Conservation (phyloP, 2,113 vertebrate genomes). For the Okapia johnstoni region DNA sequence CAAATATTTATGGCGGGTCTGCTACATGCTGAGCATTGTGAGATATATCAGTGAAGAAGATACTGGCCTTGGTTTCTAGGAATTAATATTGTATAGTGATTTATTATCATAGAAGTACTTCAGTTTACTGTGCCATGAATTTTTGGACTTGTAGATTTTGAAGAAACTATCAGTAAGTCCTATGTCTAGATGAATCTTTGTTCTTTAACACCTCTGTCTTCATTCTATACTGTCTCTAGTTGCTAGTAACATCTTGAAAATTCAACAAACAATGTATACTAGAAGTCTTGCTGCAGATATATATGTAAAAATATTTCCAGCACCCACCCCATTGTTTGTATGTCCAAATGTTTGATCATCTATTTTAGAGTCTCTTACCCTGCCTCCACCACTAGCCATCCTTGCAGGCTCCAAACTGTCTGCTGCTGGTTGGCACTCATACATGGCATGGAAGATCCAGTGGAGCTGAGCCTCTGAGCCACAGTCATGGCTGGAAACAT, state of each 20-base stretch:
- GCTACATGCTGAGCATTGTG: background rate
- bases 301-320: background rate
- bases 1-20: background rate
- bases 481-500: no score
- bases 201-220: background rate
- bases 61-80: background rate
- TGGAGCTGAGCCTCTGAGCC: background rate
- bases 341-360: background rate
- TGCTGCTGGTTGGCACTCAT: background rate
- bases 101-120: background rate
- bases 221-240: background rate
- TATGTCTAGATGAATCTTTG: background rate
- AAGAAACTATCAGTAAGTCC: background rate
- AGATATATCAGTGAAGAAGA: background rate
- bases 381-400: background rate
- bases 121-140: background rate
- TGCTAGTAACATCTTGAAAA: background rate
- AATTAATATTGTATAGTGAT: background rate
- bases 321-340: background rate
- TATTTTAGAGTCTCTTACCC: background rate
- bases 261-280: background rate
- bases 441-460: background rate
- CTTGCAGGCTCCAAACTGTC: background rate
- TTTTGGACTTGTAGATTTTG: background rate
- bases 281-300: background rate